Evolutionary conservation across 2,797 vertebrate genomes (phyloP).

Genomic region (Cossypha polioptera): DNA sequence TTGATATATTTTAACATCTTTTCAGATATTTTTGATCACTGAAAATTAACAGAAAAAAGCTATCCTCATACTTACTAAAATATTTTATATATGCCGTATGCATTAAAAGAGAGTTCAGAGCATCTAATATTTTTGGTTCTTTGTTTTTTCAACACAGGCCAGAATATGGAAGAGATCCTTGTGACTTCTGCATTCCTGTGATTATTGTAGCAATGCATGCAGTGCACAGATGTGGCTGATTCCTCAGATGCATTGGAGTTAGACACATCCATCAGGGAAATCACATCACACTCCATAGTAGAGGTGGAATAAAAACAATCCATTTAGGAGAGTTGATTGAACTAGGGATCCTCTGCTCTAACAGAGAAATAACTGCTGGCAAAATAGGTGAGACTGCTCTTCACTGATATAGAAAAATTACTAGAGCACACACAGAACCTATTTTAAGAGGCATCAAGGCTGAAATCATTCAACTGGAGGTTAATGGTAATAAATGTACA

Average conservation of each 20-base stretch:
- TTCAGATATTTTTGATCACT: not conserved
- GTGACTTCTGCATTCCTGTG: not conserved
- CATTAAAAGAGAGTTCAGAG: not conserved
- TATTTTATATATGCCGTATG: rapidly evolving
- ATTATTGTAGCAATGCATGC: not conserved
- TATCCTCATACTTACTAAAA: not conserved
- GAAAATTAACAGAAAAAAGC: not conserved
- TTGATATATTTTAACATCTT: not conserved
- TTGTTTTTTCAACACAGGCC: not conserved
- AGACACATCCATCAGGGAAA: not conserved
- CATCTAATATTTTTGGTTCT: not conserved
- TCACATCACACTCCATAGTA: not conserved
- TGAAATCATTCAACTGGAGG: not conserved
- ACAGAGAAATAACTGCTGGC: not conserved
- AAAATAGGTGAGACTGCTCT: not conserved
- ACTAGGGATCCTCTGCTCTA: not conserved
- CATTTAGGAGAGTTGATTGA: not conserved
- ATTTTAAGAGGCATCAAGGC: not conserved
- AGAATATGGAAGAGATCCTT: not conserved
- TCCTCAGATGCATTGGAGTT: not conserved
- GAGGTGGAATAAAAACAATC: not conserved
- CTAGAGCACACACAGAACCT: not conserved
- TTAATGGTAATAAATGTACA: not conserved
- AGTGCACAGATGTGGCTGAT: not conserved
- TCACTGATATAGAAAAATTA: not conserved